phyloP scores from a whole-genome alignment of 2,113 vertebrate species.

The Lethenteron reissneri region DNA sequence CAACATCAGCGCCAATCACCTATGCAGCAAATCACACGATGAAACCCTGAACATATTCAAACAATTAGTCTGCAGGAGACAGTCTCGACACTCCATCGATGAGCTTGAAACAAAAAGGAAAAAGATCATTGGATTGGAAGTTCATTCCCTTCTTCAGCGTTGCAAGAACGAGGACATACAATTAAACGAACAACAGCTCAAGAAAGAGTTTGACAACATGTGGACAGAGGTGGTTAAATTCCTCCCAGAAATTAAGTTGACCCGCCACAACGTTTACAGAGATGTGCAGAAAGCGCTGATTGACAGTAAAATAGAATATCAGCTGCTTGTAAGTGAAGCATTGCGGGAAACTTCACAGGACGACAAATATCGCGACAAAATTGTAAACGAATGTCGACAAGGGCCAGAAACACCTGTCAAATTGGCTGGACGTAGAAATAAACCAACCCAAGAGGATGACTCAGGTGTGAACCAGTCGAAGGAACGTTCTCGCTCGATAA shows the following conservation, averaged over 20 bases:
- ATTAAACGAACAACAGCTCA: background rate
- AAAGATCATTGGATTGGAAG: constrained; percentile 7
- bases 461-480: background rate
- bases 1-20: background rate
- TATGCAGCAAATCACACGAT: background rate
- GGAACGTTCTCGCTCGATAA: background rate
- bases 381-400: background rate
- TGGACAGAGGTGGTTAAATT: background rate
- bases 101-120: constrained; percentile 1
- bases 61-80: background rate
- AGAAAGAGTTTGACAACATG: constrained; percentile 6
- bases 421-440: background rate
- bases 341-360: background rate
- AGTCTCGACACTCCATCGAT: background rate
- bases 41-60: background rate
- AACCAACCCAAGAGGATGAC: background rate
- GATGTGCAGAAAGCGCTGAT: background rate
- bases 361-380: background rate
- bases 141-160: constrained; percentile 4
- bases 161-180: constrained; percentile 7
- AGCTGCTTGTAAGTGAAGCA: background rate
- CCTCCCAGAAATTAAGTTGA: background rate
- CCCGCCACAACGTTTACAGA: no score
- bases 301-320: background rate
- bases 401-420: no score